Base-by-base conservation (phyloP, 2,113 vertebrate species). In the Calyptomena viridis region DNA sequence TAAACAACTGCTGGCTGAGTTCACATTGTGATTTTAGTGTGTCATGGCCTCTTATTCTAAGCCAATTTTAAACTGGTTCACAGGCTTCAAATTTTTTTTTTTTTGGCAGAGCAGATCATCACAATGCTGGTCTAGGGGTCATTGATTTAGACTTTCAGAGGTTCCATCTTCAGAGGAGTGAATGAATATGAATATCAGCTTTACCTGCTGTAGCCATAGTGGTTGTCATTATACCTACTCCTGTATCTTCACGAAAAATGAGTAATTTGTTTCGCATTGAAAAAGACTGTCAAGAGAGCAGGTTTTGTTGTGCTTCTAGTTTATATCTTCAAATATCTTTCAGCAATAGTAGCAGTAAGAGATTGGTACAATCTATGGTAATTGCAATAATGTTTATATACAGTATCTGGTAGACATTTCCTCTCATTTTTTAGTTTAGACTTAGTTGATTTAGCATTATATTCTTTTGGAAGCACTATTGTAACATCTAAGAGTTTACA, bases 61-160 rank as follows among this genome's bases (percentile, higher is more conserved):
- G 22, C 19, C 25, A n/a, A 3, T 85, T 56, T 68, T 28, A 60
- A 72, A 7, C 13, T 80, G 27, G 5, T 56, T 79, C 53, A 39
- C 0, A 2, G 68, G 7, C 3, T 55, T 31, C 30, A 22, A 22
- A 19, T 33, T 7, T 3, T 33, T 62, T 73, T 49, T 64, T 73
- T 25, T 97, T 98, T 98, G 28, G 97, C 96, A 47, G 98, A 97
- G 35, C 98, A 94, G 22, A 97, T 94, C 5, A 95, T 97, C 18
- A 87, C 97, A 74, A 97, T 92, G 60, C 97, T 94, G 25, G 83
- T 97, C 93, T 97, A 94, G 69, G 90, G 87, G 78, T 97, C 81
- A 1, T n/a, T n/a, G n/a, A n/a, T 94, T 97, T 67, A 90, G 72
- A 28, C 97, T 90, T 31, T 62, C 71, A 42, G 98, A 98, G 84